These are phyloP conservation scores for Lacerta bilineata DNA, from an alignment of 2,797 vertebrate species.

Conservation along the genomic window DNA sequence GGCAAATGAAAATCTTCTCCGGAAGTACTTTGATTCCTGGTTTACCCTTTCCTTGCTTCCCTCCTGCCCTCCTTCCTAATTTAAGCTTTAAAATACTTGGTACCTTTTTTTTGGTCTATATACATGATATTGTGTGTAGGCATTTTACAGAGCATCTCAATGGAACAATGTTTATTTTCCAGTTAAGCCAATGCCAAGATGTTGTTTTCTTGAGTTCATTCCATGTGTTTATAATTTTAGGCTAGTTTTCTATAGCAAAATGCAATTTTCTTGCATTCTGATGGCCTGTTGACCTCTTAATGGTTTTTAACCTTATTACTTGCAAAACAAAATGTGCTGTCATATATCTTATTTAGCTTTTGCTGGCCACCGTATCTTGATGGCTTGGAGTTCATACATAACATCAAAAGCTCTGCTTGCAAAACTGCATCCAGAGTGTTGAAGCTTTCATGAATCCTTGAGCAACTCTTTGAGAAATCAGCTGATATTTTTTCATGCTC, in stretches of 20 bases:
- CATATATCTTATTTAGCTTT: conserved; percentile 62
- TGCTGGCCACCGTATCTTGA: background rate
- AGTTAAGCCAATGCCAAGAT: conserved; percentile 52
- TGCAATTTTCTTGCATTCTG: conserved; percentile 49
- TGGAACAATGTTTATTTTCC: conserved; percentile 62
- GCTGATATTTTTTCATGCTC: background rate
- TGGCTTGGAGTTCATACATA: background rate
- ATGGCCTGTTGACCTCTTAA: conserved; percentile 49
- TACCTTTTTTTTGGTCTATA: conserved; percentile 45
- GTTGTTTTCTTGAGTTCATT: conserved; percentile 76
- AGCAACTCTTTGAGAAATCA: background rate
- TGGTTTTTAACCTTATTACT: conserved; percentile 59
- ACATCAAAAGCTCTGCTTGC: background rate
- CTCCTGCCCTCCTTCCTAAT: conserved; percentile 6
- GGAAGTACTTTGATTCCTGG: conserved; percentile 59
- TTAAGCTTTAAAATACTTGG: conserved; percentile 60
- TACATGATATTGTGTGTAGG: conserved; percentile 42
- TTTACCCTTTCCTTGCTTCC: conserved; percentile 63
- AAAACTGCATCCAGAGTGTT: background rate
- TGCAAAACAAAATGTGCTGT: conserved; percentile 62
- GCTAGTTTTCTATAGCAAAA: conserved; percentile 69
- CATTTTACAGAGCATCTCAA: conserved; percentile 57
- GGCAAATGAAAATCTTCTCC: conserved; percentile 71
- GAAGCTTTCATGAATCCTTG: background rate
- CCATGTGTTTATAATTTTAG: conserved; percentile 69